Percentiles rank a stretch among this genome's conserved stretches.
These are phyloP conservation scores for Epizoanthus scotinus DNA, from an alignment of 92 coral and sea anemone genomes.

Conservation along the genomic window DNA sequence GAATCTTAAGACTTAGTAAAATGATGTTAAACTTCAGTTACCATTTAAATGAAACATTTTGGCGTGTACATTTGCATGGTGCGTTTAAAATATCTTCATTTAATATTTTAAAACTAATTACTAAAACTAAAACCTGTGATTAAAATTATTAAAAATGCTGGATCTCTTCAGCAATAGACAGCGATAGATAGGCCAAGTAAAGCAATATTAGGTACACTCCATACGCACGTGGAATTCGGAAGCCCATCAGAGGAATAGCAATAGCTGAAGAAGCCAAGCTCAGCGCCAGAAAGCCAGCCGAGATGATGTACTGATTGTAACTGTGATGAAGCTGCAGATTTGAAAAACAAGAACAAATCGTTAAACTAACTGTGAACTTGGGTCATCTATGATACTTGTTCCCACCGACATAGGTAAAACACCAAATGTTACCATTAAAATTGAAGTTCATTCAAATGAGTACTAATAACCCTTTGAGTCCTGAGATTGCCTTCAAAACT, in stretches of 20 bases:
- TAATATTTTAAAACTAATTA: no score
- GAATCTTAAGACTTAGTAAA: no score
- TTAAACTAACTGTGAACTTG: neutral
- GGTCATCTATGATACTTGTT: no score
- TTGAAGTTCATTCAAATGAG: no score
- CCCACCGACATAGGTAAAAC: no score
- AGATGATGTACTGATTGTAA: constrained; percentile 77
- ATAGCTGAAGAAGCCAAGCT: constrained; percentile 91
- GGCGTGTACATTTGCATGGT: no score
- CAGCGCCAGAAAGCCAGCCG: constrained; percentile 82
- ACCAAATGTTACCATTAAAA: no score
- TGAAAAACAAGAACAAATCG: neutral
- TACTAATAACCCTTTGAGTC: no score
- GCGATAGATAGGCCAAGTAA: constrained; percentile 63
- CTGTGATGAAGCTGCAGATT: constrained; percentile 70
- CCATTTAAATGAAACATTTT: no score
- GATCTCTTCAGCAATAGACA: constrained; percentile 70
- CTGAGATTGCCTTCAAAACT: no score
- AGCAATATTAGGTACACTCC: constrained; percentile 83
- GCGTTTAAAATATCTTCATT: no score
- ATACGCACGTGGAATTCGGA: constrained; percentile 80
- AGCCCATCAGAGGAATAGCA: constrained; percentile 84
- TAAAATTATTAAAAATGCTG: constrained; percentile 34
- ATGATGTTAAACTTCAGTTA: no score
- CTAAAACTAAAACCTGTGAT: neutral